Percentiles rank a stretch among this genome's conserved stretches.
Evolutionary conservation across 64 coral and sea anemone genomes (phyloP).

Genomic region (Montipora cactus): DNA sequence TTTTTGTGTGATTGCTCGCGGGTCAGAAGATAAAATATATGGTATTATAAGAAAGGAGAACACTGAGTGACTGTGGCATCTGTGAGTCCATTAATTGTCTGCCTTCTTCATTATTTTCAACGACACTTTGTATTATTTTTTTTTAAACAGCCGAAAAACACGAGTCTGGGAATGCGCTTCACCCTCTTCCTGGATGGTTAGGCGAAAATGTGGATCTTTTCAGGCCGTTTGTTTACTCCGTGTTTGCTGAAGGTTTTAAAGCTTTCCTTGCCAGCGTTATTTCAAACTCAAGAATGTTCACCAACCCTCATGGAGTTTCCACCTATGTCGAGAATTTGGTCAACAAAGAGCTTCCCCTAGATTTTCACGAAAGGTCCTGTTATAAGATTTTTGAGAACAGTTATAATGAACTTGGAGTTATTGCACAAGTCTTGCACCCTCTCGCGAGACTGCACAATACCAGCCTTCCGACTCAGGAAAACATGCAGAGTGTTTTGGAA

Average conservation of each 20-base stretch:
- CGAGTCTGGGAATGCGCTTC: background rate
- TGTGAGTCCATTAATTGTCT: too few species aligned
- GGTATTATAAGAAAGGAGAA: background rate
- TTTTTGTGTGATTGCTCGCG: too few species aligned
- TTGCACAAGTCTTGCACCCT: background rate
- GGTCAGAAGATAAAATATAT: too few species aligned
- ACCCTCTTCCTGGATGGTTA: constrained; percentile 38
- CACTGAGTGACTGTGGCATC: background rate
- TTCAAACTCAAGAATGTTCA: constrained; percentile 33
- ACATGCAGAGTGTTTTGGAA: background rate
- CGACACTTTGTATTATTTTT: background rate
- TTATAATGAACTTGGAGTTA: background rate
- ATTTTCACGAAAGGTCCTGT: background rate
- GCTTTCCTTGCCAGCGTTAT: constrained; percentile 37
- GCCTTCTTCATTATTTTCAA: background rate
- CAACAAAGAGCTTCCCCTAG: background rate
- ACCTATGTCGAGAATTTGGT: constrained; percentile 8
- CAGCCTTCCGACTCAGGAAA: background rate
- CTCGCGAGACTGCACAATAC: background rate
- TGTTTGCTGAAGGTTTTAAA: constrained; percentile 56
- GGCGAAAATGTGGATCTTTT: constrained; percentile 8
- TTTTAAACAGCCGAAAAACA: background rate
- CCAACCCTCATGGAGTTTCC: background rate
- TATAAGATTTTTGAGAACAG: background rate
- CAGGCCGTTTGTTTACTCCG: constrained; percentile 25